Evolutionary conservation across 2,888 invertebrate genomes (phyloP).

Genomic region (Melanotus villosus): DNA sequence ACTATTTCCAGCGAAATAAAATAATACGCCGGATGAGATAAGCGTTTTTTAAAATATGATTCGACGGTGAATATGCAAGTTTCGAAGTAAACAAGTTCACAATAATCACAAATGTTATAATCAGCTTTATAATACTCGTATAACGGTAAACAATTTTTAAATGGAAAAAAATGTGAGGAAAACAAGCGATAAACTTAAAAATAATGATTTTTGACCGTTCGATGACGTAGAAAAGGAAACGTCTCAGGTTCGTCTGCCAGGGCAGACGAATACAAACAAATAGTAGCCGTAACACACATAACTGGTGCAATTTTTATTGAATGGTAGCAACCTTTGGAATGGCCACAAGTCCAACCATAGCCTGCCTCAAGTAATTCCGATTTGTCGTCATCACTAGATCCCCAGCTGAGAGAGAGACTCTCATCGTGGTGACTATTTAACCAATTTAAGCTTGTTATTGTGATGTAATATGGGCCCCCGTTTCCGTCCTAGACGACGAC

Average conservation of each 20-base stretch:
- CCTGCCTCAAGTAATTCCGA: conserved; percentile 46
- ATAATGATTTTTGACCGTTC: conserved; percentile 22
- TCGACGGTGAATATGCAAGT: background rate
- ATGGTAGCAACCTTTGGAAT: conserved; percentile 46
- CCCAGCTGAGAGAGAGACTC: conserved; percentile 22
- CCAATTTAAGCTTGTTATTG: conserved; percentile 30
- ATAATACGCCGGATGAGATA: background rate
- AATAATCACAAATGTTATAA: background rate
- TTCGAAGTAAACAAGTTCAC: conserved; percentile 14
- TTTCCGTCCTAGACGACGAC: conserved; percentile 31
- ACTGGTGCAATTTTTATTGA: conserved; percentile 43
- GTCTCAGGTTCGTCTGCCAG: conserved; percentile 41
- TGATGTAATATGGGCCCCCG: conserved; percentile 25
- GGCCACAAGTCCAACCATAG: conserved; percentile 47
- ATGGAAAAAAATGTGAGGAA: conserved; percentile 1
- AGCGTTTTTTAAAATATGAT: conserved; percentile 7
- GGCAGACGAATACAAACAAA: conserved; percentile 33
- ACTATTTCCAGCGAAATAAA: background rate
- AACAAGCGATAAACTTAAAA: conserved; percentile 12
- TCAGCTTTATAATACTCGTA: too few relatives aligned
- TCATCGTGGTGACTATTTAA: conserved; percentile 31
- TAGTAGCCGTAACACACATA: conserved; percentile 26
- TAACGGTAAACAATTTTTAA: conserved; percentile 5
- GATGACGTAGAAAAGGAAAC: conserved; percentile 21
- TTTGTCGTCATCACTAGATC: conserved; percentile 33